Conservation (phyloP, 2,888 invertebrate species). For the Myopa tessellatipennis region DNA sequence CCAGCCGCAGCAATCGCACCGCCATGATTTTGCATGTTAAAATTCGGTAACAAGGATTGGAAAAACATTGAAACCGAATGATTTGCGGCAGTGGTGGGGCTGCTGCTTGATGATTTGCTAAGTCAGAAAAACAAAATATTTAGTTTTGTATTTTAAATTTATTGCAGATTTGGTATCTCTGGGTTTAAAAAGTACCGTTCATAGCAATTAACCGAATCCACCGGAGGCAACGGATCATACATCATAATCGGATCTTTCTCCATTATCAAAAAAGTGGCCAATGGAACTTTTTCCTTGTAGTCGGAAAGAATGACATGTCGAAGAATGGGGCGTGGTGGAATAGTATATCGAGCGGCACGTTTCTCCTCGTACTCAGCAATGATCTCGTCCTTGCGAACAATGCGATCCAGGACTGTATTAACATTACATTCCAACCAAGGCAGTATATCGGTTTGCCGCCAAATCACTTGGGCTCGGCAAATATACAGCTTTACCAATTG, state of each 20-base stretch:
- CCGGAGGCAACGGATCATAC: constrained; percentile 84
- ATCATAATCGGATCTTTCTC: constrained; percentile 72
- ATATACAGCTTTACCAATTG: constrained; percentile 81
- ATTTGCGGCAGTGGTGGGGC: constrained; percentile 60
- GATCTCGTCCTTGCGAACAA: constrained; percentile 73
- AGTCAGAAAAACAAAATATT: not conserved
- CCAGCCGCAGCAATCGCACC: constrained; percentile 43
- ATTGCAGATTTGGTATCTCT: not conserved
- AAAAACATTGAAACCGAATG: constrained; percentile 73
- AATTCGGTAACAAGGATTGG: constrained; percentile 79
- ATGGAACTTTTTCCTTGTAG: constrained; percentile 69
- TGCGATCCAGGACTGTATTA: constrained; percentile 73
- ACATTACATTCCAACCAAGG: constrained; percentile 83
- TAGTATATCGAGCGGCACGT: constrained; percentile 59
- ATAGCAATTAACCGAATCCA: constrained; percentile 80
- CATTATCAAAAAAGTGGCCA: constrained; percentile 65
- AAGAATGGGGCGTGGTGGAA: constrained; percentile 65
- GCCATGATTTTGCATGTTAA: constrained; percentile 67
- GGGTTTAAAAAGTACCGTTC: constrained; percentile 65
- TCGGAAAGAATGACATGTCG: constrained; percentile 68
- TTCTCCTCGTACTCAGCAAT: constrained; percentile 74
- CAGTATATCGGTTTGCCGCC: constrained; percentile 81
- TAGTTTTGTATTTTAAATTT: not conserved
- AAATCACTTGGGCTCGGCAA: constrained; percentile 78
- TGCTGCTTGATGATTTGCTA: constrained; percentile 64